Evolutionary conservation across 2,797 vertebrate genomes (phyloP).

Genomic region (Artibeus lituratus): DNA sequence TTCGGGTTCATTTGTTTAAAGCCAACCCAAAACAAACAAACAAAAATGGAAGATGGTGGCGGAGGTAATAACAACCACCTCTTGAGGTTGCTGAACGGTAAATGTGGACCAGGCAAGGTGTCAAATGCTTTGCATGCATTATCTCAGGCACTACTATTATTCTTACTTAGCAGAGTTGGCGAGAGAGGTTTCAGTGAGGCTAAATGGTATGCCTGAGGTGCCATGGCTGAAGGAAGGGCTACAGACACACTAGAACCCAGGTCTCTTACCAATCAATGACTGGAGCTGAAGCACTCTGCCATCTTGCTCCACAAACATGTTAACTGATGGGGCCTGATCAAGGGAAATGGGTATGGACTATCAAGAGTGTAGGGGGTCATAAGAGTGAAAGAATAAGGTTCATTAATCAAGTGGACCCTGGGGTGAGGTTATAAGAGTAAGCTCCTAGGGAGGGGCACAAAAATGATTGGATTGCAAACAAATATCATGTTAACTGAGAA

Average conservation of each 20-base stretch:
- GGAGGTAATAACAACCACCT: neutral
- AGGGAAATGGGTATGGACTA: neutral
- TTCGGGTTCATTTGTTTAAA: conserved; percentile 33
- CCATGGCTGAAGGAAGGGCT: neutral
- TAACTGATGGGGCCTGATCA: neutral
- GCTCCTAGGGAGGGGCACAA: neutral
- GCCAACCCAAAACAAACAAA: neutral
- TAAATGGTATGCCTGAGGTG: neutral
- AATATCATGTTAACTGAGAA: conserved; percentile 27
- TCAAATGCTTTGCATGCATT: neutral
- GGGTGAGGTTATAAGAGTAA: neutral
- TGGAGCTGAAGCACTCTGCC: neutral
- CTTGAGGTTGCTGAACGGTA: neutral
- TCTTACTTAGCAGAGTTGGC: neutral
- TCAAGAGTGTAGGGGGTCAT: neutral
- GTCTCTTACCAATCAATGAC: neutral
- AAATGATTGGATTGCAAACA: conserved; percentile 17
- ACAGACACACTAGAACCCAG: neutral
- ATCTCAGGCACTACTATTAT: neutral
- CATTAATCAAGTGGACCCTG: neutral
- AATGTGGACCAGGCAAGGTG: neutral
- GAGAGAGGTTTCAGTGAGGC: neutral
- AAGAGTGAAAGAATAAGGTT: neutral
- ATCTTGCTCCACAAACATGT: neutral
- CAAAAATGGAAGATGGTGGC: neutral